Evolutionary conservation across 2,888 invertebrate species (phyloP).

Genomic region (Andrena fulva): DNA sequence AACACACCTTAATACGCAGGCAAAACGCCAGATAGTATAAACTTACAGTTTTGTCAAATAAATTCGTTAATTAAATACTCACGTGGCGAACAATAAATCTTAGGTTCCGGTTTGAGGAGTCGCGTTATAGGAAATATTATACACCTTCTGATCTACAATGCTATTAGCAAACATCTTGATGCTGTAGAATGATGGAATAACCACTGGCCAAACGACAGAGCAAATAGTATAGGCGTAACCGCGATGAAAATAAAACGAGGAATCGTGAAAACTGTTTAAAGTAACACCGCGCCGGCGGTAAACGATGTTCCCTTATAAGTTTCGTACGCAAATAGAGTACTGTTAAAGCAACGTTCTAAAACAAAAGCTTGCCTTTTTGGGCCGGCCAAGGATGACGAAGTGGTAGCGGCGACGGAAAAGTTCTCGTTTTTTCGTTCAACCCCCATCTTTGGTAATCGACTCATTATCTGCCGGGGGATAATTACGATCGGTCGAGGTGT

Average conservation of each 20-base stretch:
- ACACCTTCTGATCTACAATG: no score
- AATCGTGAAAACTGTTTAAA: not conserved
- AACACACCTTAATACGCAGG: no score
- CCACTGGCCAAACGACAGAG: not conserved
- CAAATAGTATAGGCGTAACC: not conserved
- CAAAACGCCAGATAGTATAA: no score
- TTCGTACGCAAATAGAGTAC: conserved; percentile 26
- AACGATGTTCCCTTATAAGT: conserved; percentile 24
- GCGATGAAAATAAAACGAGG: not conserved
- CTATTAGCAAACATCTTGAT: no score
- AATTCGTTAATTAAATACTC: no score
- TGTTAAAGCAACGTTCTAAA: conserved; percentile 31
- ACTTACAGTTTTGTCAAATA: no score
- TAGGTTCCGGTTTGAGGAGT: no score
- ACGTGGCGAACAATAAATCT: no score
- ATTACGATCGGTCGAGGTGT: conserved; percentile 76
- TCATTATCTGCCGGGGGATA: conserved; percentile 75
- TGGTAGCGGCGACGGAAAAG: conserved; percentile 57
- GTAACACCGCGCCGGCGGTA: not conserved
- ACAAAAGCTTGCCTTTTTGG: conserved; percentile 17
- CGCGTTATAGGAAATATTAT: no score
- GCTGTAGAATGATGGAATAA: not conserved
- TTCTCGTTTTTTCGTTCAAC: conserved; percentile 37
- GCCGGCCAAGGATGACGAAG: conserved; percentile 58
- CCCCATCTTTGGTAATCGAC: conserved; percentile 74